These are phyloP conservation scores for Caenorhabditis afra DNA, from an alignment of 2,888 invertebrate species.

Conservation along the genomic window DNA sequence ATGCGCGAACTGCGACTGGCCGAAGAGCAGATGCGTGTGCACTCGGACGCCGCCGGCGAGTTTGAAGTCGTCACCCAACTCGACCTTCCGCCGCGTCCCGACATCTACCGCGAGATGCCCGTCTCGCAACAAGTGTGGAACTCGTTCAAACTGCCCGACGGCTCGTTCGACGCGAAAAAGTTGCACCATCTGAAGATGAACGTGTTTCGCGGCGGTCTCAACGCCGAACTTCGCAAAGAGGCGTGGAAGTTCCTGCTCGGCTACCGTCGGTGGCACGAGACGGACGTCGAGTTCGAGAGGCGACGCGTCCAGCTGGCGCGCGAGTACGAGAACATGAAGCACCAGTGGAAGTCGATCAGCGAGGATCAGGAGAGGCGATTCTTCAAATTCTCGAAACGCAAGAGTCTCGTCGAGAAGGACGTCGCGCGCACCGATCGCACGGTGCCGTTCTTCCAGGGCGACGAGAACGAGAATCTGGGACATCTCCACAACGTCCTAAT, in stretches of 20 bases:
- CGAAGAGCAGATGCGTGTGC: constrained; percentile 62
- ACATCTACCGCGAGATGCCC: constrained; percentile 86
- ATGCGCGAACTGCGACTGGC: constrained; percentile 82
- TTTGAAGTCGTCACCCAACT: constrained; percentile 80
- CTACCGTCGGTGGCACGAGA: constrained; percentile 90
- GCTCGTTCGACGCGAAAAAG: constrained; percentile 86
- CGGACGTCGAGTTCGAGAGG: constrained; percentile 86
- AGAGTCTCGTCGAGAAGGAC: constrained; percentile 96
- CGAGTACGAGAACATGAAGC: constrained; percentile 85
- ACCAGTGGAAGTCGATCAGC: constrained; percentile 94
- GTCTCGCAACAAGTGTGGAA: constrained; percentile 85
- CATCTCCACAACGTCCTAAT: constrained; percentile 92
- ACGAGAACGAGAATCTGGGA: constrained; percentile 90
- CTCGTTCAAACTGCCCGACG: constrained; percentile 88
- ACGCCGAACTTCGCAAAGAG: constrained; percentile 85
- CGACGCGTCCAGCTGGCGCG: constrained; percentile 85
- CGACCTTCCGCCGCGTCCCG: constrained; percentile 86
- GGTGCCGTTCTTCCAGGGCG: constrained; percentile 92
- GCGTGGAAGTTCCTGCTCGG: constrained; percentile 96
- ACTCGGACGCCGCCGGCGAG: constrained; percentile 74
- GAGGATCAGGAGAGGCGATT: constrained; percentile 91
- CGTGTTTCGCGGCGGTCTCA: constrained; percentile 83
- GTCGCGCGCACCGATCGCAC: constrained; percentile 95
- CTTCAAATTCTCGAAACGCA: constrained; percentile 90
- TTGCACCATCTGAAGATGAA: constrained; percentile 88